Conservation (phyloP, 2,888 invertebrate genomes). For the Drosophila borealis region DNA sequence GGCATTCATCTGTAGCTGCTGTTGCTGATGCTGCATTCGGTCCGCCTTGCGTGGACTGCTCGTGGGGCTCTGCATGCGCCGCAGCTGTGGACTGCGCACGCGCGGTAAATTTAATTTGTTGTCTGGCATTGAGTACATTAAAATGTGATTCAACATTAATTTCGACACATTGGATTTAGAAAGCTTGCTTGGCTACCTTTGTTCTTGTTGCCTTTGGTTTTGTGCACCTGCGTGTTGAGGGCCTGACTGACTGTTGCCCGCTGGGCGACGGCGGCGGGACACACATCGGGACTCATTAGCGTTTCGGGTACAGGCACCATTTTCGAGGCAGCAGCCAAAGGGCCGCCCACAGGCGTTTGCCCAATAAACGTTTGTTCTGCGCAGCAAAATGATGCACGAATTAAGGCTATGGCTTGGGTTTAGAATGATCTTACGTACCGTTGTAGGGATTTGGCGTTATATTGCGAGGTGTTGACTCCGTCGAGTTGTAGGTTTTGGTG, state of each 20-base stretch:
- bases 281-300: conserved; percentile 92
- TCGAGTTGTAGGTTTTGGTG: conserved; percentile 81
- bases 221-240: conserved; percentile 81
- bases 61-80: conserved; percentile 81
- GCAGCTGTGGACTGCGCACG: conserved; percentile 82
- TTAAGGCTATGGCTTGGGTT: background rate
- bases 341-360: conserved; percentile 82
- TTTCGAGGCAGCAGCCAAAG: conserved; percentile 92
- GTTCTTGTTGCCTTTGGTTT: conserved; percentile 83
- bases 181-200: conserved; percentile 72
- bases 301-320: conserved; percentile 95
- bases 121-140: conserved; percentile 58
- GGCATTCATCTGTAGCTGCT: conserved; percentile 20
- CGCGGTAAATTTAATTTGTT: conserved; percentile 84
- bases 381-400: background rate
- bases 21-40: conserved; percentile 13
- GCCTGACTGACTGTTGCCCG: conserved; percentile 80
- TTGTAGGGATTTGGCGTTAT: conserved; percentile 84
- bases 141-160: conserved; percentile 3
- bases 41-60: conserved; percentile 82
- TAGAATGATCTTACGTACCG: conserved; percentile 57
- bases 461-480: conserved; percentile 84
- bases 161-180: conserved; percentile 13
- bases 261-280: conserved; percentile 83
- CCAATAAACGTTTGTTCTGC: conserved; percentile 77